phyloP scores from a whole-genome alignment of 1,140 invertebrate genomes.

The Phenacoccus solenopsis region DNA sequence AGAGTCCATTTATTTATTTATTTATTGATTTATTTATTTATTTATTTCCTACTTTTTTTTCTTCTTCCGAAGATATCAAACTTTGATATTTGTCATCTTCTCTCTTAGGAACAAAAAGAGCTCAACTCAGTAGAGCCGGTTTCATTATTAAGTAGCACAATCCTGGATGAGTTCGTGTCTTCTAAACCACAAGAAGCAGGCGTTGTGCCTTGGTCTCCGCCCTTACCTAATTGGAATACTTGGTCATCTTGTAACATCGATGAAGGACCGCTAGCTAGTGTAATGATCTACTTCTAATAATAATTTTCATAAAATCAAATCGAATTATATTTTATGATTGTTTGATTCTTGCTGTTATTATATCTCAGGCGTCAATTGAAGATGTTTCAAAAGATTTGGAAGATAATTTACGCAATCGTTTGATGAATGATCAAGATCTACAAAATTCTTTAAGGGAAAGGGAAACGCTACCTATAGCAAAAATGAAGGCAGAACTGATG shows the following conservation, averaged over 20 bases:
- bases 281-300: no score
- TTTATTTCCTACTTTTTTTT: no score
- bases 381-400: conserved; percentile 66
- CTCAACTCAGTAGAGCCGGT: conserved; percentile 31
- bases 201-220: conserved; percentile 90
- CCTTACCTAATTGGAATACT: conserved; percentile 89
- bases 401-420: conserved; percentile 44
- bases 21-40: no score
- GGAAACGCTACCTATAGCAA: conserved; percentile 58
- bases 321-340: background rate
- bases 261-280: conserved; percentile 76
- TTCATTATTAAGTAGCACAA: conserved; percentile 43
- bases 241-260: conserved; percentile 92
- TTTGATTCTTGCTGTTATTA: background rate
- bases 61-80: background rate
- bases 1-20: background rate
- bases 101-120: conserved; percentile 6
- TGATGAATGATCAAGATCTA: conserved; percentile 45
- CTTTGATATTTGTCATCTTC: background rate
- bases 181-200: conserved; percentile 44
- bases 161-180: conserved; percentile 48
- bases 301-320: conserved; percentile 38
- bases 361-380: conserved; percentile 51
- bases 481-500: conserved; percentile 62
- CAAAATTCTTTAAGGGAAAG: conserved; percentile 55